phyloP scores from a whole-genome alignment of 2,113 vertebrate genomes.

The Piprites chloris region DNA sequence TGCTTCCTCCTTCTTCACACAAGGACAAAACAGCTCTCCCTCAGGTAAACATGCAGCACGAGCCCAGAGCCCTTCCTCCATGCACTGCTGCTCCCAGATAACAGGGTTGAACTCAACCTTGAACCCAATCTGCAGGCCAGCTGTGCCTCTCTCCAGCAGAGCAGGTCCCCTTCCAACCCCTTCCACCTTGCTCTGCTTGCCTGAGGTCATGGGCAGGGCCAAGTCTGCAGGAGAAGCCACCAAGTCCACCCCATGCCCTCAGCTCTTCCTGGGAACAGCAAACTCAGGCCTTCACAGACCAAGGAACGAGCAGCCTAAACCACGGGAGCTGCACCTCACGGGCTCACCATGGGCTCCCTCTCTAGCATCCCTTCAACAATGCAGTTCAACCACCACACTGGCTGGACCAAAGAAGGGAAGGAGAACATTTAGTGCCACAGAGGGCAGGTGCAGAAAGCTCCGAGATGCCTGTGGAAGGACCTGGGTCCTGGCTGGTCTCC shows the following conservation, averaged over 20 bases:
- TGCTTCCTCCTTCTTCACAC: neutral
- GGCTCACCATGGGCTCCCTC: neutral
- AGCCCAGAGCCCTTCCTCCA: neutral
- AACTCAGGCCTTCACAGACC: neutral
- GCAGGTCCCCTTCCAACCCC: neutral
- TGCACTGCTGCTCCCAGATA: neutral
- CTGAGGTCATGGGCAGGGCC: neutral
- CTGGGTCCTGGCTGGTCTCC: neutral
- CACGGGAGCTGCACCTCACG: neutral
- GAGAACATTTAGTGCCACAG: neutral
- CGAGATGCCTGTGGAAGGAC: rapidly evolving
- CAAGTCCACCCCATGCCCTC: neutral
- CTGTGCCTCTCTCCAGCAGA: neutral
- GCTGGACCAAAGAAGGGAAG: neutral
- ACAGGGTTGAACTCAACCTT: neutral
- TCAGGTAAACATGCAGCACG: neutral
- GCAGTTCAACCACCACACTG: neutral
- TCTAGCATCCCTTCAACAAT: neutral
- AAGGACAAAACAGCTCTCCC: neutral
- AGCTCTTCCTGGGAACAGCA: neutral
- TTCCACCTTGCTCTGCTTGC: neutral
- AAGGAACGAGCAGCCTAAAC: neutral
- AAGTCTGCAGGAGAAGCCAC: neutral
- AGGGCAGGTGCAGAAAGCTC: neutral
- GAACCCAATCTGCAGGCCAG: neutral